Base-by-base conservation (phyloP, 1,140 invertebrate species). In the Macrobrachium nipponense region DNA sequence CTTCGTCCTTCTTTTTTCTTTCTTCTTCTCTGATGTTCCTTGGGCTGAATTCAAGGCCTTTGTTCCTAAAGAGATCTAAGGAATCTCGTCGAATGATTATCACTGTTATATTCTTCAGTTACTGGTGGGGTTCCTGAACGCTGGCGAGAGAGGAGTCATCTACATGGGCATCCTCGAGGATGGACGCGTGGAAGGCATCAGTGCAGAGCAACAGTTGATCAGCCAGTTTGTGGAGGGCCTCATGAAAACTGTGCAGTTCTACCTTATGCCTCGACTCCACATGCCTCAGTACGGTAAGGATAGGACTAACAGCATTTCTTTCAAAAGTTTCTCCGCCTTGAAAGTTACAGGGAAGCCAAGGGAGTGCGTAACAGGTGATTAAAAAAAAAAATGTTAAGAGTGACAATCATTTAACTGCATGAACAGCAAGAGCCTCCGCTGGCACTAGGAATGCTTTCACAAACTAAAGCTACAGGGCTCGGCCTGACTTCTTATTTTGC, bases 221-320 rank as follows among this genome's bases (percentile, higher is more conserved):
- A 20, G 23, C 3, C 61, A 66, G 61, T 80, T 80, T 27, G 78
- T 80, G 2, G 60, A 80, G 17, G 78, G 78, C 0, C 60, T 80
- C 61, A 80, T 80, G 78, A 80, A 80, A 10, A 66, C 36, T 4
- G 43, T 80, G 6, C 60, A 66, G 61, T 66, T 66, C 27, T 80
- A 80, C 18, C 61, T 66, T 5, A 80, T 80, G 78, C 78, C 78
- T 10, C 27, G 61, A 2, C 62, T 80, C 43, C 78, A 80, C 43
- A 36, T 43, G 27, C 78, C 78, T 14, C 76, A 79, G 59, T 79
- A 79, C 15, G 76, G 76, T 79, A 18, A 62, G 76, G 58, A 7
- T 0, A n/a, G 6, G n/a, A 36, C 36, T 2, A 43, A 68, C 27
- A 68, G 0, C n/a, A 68, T 68, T 68, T 10, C 10, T n/a, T n/a